These are phyloP conservation scores for Phenganax marumi DNA, from an alignment of 92 coral and sea anemone genomes.

Conservation along the genomic window DNA sequence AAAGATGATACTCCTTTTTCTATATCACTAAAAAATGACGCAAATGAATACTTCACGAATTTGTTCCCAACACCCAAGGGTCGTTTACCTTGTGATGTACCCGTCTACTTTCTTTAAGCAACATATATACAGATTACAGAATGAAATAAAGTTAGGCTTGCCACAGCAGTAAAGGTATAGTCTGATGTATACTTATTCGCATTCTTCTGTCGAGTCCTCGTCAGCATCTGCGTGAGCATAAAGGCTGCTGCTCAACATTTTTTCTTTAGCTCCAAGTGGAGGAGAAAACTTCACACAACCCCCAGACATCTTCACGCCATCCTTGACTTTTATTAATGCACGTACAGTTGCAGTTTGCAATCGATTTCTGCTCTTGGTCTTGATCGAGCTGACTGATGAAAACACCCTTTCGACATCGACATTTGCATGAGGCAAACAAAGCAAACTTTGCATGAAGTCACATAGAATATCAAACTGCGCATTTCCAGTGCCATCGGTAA, in stretches of 20 bases:
- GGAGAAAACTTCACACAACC: conserved; percentile 9
- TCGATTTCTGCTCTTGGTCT: conserved; percentile 21
- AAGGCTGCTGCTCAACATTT: conserved; percentile 9
- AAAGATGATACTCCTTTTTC: no score
- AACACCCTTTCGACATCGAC: conserved; percentile 19
- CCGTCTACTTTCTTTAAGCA: no score
- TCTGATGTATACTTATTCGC: no score
- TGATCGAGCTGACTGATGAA: conserved; percentile 10
- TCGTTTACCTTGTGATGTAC: no score
- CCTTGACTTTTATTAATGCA: neutral
- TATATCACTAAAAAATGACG: no score
- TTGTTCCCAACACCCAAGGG: no score
- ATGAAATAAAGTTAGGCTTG: no score
- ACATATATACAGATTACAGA: no score
- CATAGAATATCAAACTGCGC: conserved; percentile 21
- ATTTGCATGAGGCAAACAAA: conserved; percentile 21
- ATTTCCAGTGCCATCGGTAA: conserved; percentile 27
- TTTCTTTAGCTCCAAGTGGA: conserved; percentile 8
- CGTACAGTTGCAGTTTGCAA: neutral
- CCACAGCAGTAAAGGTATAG: no score
- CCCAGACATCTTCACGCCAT: conserved; percentile 27
- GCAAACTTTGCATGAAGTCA: conserved; percentile 30
- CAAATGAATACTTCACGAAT: no score
- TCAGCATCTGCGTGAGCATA: neutral
- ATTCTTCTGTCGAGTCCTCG: no score